Evolutionary conservation across 2,888 invertebrate genomes (phyloP).

Genomic region (Pandemis corylana): DNA sequence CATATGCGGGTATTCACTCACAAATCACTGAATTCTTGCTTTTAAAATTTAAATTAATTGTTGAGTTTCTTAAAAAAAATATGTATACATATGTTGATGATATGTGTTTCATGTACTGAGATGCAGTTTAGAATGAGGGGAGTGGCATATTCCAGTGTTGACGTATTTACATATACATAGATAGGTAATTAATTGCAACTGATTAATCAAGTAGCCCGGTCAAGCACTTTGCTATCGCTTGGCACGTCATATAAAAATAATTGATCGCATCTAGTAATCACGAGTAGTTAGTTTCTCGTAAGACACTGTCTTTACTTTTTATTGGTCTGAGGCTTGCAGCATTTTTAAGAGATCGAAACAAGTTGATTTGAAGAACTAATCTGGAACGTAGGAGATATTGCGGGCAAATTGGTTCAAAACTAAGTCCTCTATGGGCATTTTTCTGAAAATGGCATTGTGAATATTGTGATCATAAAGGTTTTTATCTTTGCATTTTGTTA

Average conservation of each 20-base stretch:
- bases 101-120: slow-evolving; percentile 5
- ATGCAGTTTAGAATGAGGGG: slow-evolving; percentile 17
- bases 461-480: too few relatives aligned
- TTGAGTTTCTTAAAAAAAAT: background rate
- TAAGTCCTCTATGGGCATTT: too few relatives aligned
- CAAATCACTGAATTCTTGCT: background rate
- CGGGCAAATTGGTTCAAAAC: too few relatives aligned
- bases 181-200: slow-evolving; percentile 5
- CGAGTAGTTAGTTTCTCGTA: too few relatives aligned
- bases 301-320: too few relatives aligned
- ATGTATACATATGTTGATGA: background rate
- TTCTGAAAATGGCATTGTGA: too few relatives aligned
- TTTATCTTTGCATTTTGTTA: too few relatives aligned
- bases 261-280: slow-evolving; percentile 2
- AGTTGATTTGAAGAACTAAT: too few relatives aligned
- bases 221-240: slow-evolving; percentile 30
- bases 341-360: too few relatives aligned
- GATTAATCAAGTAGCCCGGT: slow-evolving; percentile 26
- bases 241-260: slow-evolving; percentile 16
- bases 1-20: background rate
- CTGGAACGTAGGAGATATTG: too few relatives aligned
- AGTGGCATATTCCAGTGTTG: slow-evolving; percentile 28
- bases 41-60: background rate
- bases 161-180: background rate
- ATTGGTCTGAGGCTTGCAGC: too few relatives aligned